Base-by-base conservation (phyloP, 2,888 invertebrate species). In the Ellobium chinense region DNA sequence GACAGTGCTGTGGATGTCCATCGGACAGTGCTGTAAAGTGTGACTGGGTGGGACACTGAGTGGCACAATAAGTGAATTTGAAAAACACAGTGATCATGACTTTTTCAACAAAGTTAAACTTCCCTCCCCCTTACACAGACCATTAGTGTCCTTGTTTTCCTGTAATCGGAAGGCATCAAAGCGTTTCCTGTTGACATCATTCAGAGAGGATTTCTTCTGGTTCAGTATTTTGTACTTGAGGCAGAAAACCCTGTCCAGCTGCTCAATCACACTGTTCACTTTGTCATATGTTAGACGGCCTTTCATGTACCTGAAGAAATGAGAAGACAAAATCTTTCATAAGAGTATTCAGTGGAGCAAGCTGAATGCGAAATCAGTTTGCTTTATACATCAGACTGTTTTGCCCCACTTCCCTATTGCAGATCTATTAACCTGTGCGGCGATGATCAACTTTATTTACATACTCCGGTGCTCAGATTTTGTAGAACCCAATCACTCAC, bases 101-200 rank as follows among this genome's bases (percentile, higher is more conserved):
- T n/a, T n/a, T n/a, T n/a, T n/a, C n/a, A n/a, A n/a, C n/a, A 3
- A 70, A 24, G 21, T 54, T 37, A 14, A 39, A 69, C 24, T 69
- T 39, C 4, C 37, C 21, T 39, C 29, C 12, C 27, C 9, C 18
- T 39, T 46, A 12, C 14, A 69, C 75, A 27, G 77, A 92, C 93
- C 92, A 89, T 89, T 87, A 12, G 92, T 91, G 60, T 92, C 91
- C 69, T 90, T 90, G 37, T 84, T 89, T 82, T 92, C 92, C 78
- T 92, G 91, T 58, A 83, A 69, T 82, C 91, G 91, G 78, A 88
- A 91, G 0, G 83, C 81, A 37, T 89, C 86, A 54, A 84, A 89
- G 72, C 86, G 84, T 72, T 89, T 89, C 80, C 90, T 88, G 78
- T 89, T 88, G 5, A 84, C 65, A 65, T 89, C 89, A 78, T 87